Conservation (phyloP, 1,140 invertebrate genomes). For the Andrena cerasifolii region DNA sequence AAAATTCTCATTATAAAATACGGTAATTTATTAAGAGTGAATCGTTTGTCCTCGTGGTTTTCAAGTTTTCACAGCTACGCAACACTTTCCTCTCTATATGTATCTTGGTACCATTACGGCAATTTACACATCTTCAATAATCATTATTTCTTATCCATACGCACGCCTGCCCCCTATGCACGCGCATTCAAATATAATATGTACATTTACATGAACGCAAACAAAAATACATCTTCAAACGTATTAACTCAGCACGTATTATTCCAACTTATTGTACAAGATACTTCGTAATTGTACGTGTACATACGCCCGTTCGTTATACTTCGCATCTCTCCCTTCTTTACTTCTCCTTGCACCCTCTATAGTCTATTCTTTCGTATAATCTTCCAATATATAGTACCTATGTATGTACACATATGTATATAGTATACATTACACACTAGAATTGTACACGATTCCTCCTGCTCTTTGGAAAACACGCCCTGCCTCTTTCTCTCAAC, state of each 20-base stretch:
- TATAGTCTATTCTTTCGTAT: too few species aligned
- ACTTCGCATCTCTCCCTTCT: too few species aligned
- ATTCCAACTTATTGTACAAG: too few species aligned
- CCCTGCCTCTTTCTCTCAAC: slow-evolving; percentile 7
- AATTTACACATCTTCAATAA: slow-evolving; percentile 56
- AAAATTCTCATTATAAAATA: slow-evolving; percentile 69
- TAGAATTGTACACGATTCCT: slow-evolving; percentile 7
- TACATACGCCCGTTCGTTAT: too few species aligned
- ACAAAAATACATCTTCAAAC: too few species aligned
- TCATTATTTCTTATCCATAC: slow-evolving; percentile 40
- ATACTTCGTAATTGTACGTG: too few species aligned
- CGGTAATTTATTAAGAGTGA: slow-evolving; percentile 70
- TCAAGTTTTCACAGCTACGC: slow-evolving; percentile 54
- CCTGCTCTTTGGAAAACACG: slow-evolving; percentile 20
- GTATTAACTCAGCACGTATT: too few species aligned
- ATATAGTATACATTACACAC: not conserved
- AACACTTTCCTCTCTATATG: slow-evolving; percentile 12
- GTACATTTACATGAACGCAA: too few species aligned
- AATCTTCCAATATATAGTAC: too few species aligned
- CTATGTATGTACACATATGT: slow-evolving; percentile 37
- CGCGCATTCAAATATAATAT: too few species aligned
- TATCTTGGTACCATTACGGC: slow-evolving; percentile 1
- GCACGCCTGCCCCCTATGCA: not conserved
- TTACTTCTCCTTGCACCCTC: too few species aligned
- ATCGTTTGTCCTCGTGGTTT: slow-evolving; percentile 57